phyloP scores from a whole-genome alignment of 2,797 vertebrate genomes.

The Rhinella marina region DNA sequence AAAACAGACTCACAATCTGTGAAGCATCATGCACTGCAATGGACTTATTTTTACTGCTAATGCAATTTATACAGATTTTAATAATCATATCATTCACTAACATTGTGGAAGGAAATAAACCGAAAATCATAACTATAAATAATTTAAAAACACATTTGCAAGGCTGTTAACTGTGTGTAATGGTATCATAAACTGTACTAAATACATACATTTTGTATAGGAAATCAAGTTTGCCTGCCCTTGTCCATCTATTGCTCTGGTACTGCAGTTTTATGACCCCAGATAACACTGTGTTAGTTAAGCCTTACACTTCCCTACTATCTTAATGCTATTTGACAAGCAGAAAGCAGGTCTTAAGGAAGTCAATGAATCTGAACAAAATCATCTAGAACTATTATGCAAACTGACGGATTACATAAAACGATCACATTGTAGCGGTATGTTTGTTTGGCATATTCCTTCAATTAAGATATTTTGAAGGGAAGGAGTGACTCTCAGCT shows the following conservation, averaged over 20 bases:
- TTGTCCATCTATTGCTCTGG: constrained; percentile 13
- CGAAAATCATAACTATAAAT: not conserved
- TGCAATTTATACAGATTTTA: not conserved
- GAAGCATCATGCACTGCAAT: not conserved
- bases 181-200: not conserved
- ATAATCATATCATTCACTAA: not conserved
- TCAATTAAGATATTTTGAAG: not conserved
- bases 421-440: not conserved
- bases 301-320: constrained; percentile 16
- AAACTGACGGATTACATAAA: constrained; percentile 17
- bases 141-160: not conserved
- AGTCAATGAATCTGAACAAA: constrained; percentile 32
- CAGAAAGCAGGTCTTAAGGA: constrained; percentile 30
- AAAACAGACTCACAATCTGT: not conserved
- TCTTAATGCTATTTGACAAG: constrained; percentile 45
- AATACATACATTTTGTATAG: not conserved
- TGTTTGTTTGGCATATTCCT: not conserved
- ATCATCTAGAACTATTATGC: constrained; percentile 6
- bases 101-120: not conserved
- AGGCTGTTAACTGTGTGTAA: not conserved
- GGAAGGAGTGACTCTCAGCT: not conserved
- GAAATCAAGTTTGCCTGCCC: not conserved
- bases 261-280: constrained; percentile 40
- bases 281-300: constrained; percentile 46
- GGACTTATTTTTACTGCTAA: not conserved